Percentiles rank a stretch among this genome's conserved stretches.
phyloP scores from a whole-genome alignment of 2,113 vertebrate genomes.

The Nettapus auritus region DNA sequence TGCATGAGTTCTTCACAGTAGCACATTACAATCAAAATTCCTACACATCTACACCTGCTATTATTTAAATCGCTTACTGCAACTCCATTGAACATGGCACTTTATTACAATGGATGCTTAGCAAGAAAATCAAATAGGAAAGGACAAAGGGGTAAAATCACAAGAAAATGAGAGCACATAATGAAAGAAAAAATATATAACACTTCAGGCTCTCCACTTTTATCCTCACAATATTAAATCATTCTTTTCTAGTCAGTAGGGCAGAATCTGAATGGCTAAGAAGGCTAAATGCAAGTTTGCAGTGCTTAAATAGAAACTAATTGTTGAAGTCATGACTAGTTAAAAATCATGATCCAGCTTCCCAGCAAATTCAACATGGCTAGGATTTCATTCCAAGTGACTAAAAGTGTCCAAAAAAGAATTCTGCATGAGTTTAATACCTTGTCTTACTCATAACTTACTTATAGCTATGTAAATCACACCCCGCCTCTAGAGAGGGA shows the following conservation, averaged over 20 bases:
- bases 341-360: neutral
- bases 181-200: neutral
- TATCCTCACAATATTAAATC: constrained; percentile 13
- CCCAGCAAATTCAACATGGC: neutral
- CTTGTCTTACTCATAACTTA: neutral
- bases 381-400: neutral
- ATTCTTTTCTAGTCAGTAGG: constrained; percentile 1
- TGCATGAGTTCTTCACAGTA: constrained; percentile 44
- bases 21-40: constrained; percentile 52
- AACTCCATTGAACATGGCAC: constrained; percentile 33
- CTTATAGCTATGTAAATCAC: neutral
- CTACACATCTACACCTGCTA: constrained; percentile 36
- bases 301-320: neutral
- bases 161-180: constrained; percentile 5
- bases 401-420: constrained; percentile 1
- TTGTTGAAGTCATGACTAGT: neutral
- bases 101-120: constrained; percentile 47
- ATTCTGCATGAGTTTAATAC: neutral
- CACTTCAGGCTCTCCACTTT: neutral
- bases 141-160: constrained; percentile 15
- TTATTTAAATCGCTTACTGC: constrained; percentile 48
- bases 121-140: constrained; percentile 52
- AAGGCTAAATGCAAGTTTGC: constrained; percentile 28
- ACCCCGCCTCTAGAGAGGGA: neutral
- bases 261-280: neutral